phyloP scores from a whole-genome alignment of 1,140 invertebrate species.

The Plectus sambesii region DNA sequence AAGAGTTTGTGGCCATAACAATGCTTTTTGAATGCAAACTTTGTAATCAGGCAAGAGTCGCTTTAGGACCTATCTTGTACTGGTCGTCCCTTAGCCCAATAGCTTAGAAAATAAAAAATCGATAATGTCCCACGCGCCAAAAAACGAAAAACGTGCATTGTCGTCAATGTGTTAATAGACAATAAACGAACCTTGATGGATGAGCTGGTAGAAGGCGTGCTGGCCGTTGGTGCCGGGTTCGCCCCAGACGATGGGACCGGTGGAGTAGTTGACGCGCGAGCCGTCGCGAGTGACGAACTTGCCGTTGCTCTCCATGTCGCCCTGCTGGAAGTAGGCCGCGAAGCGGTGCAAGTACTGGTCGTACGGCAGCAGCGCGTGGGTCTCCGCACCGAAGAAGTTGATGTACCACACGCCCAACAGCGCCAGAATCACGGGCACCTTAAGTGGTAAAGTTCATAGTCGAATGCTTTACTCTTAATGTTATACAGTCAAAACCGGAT shows the following conservation, averaged over 20 bases:
- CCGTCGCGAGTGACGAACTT: slow-evolving; percentile 65
- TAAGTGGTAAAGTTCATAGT: slow-evolving; percentile 36
- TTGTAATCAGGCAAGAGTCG: too few relatives aligned
- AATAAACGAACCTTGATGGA: slow-evolving; percentile 90
- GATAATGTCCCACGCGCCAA: too few relatives aligned
- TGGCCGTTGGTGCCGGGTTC: slow-evolving; percentile 99
- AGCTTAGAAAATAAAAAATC: too few relatives aligned
- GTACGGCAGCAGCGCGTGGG: slow-evolving; percentile 88
- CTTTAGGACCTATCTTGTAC: too few relatives aligned
- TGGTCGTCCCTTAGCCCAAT: too few relatives aligned
- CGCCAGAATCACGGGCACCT: slow-evolving; percentile 86
- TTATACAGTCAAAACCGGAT: too few relatives aligned
- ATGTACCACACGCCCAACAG: slow-evolving; percentile 88
- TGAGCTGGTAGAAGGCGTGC: slow-evolving; percentile 91
- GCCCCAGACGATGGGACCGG: slow-evolving; percentile 85
- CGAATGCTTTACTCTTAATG: too few relatives aligned
- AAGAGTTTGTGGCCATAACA: too few relatives aligned
- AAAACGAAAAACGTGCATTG: too few relatives aligned
- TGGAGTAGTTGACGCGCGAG: slow-evolving; percentile 62
- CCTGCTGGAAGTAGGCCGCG: slow-evolving; percentile 98
- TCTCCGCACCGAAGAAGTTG: slow-evolving; percentile 88
- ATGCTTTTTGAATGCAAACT: too few relatives aligned
- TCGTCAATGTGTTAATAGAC: too few relatives aligned
- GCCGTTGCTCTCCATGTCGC: slow-evolving; percentile 99
- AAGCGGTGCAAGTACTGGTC: slow-evolving; percentile 97